These are phyloP conservation scores for Protobothrops flavoviridis DNA, from an alignment of 2,113 vertebrate species.

Conservation along the genomic window DNA sequence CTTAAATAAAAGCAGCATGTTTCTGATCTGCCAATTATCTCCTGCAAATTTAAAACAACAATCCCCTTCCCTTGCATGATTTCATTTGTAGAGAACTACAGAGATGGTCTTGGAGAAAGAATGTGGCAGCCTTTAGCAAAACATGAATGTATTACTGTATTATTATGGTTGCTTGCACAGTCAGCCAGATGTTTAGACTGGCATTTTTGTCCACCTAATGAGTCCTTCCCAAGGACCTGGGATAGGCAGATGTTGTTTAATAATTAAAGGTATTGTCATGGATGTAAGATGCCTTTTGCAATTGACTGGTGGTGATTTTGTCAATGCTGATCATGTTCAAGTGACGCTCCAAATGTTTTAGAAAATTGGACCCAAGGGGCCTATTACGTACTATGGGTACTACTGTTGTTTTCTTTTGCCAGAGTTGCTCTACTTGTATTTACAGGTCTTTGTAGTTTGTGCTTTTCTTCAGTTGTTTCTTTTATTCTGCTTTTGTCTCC, in stretches of 20 bases:
- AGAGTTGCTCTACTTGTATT: neutral
- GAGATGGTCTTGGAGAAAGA: neutral
- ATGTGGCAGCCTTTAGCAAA: neutral
- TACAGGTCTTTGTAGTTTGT: neutral
- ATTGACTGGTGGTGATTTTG: neutral
- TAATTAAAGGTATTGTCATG: neutral
- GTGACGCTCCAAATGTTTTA: neutral
- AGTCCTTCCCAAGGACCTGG: neutral
- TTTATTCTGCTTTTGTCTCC: neutral
- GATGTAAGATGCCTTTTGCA: neutral
- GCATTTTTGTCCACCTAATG: neutral
- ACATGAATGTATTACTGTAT: neutral
- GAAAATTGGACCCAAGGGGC: neutral
- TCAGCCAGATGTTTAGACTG: neutral
- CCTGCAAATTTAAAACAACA: neutral
- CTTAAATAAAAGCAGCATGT: neutral
- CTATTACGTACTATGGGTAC: neutral
- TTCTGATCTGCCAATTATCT: neutral
- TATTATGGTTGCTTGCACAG: neutral
- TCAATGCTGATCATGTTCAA: neutral
- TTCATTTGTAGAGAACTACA: neutral
- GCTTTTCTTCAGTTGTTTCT: neutral
- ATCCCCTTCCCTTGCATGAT: neutral
- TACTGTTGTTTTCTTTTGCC: neutral
- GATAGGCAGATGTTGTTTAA: neutral